A percentile compares a stretch with the other conserved stretches of the same genome.
Evolutionary conservation across 2,113 vertebrate genomes (phyloP).

Genomic region (Dipodomys merriami): DNA sequence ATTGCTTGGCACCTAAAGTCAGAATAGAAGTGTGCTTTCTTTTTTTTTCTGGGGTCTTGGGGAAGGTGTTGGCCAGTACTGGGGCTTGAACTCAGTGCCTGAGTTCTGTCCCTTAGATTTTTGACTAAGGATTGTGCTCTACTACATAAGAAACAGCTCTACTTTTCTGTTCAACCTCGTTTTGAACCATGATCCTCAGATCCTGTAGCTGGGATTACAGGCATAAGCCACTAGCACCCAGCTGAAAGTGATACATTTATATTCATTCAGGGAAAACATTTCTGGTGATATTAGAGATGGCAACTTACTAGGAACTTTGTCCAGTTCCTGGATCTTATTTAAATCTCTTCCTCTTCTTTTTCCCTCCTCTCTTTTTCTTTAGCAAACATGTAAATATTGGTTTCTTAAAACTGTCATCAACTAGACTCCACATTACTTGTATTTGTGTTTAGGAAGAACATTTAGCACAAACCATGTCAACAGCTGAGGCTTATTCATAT

Average conservation of each 20-base stretch:
- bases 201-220: too few species aligned
- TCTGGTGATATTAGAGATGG: not conserved
- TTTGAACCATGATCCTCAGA: too few species aligned
- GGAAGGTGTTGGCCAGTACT: too few species aligned
- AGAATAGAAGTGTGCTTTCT: not conserved
- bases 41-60: not conserved
- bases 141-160: too few species aligned
- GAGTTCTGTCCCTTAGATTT: too few species aligned
- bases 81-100: too few species aligned
- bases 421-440: not conserved
- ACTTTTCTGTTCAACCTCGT: too few species aligned
- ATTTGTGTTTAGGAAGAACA: not conserved
- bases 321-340: not conserved
- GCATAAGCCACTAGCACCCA: too few species aligned
- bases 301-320: not conserved
- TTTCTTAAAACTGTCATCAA: not conserved
- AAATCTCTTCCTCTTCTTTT: not conserved
- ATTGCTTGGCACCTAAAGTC: not conserved
- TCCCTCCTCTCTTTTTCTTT: not conserved
- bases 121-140: too few species aligned
- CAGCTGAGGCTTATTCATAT: not conserved
- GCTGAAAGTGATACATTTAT: not conserved
- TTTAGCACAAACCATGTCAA: not conserved
- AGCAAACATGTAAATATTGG: not conserved
- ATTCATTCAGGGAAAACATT: not conserved